phyloP scores from a whole-genome alignment of 2,113 vertebrate genomes.

The Laticauda colubrina region DNA sequence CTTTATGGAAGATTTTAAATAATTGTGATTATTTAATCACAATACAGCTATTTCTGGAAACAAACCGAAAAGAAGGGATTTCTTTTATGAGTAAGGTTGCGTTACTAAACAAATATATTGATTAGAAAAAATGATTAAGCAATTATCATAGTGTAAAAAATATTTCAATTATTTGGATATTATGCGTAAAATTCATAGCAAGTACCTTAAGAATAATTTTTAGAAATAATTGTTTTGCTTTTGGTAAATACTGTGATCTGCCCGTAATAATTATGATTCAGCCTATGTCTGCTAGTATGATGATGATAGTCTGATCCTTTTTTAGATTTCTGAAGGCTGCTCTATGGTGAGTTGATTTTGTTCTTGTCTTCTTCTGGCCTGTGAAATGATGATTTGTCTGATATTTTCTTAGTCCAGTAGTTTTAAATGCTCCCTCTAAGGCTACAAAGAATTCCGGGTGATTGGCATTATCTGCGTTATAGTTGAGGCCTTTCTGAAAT shows the following conservation, averaged over 20 bases:
- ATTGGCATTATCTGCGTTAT: not conserved
- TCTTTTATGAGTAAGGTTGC: not conserved
- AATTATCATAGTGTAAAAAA: not conserved
- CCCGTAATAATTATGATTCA: not conserved
- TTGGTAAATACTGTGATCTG: not conserved
- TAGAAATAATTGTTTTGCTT: not conserved
- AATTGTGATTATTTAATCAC: slow-evolving; percentile 39
- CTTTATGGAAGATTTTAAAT: slow-evolving; percentile 46
- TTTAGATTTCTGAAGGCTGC: not conserved
- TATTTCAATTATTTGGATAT: not conserved
- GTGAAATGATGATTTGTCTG: not conserved
- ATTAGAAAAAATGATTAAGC: not conserved
- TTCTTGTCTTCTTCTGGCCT: not conserved
- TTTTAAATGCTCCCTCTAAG: not conserved
- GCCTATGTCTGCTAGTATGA: not conserved
- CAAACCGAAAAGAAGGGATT: not conserved
- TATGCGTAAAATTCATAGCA: not conserved
- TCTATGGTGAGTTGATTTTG: not conserved
- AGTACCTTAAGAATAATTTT: not conserved
- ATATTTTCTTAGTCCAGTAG: not conserved
- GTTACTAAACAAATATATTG: not conserved
- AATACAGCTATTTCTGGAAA: slow-evolving; percentile 26
- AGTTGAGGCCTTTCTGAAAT: not conserved
- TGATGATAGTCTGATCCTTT: not conserved
- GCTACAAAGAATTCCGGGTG: not conserved